Conservation (phyloP, 2,888 invertebrate genomes). For the Cerastoderma edule region DNA sequence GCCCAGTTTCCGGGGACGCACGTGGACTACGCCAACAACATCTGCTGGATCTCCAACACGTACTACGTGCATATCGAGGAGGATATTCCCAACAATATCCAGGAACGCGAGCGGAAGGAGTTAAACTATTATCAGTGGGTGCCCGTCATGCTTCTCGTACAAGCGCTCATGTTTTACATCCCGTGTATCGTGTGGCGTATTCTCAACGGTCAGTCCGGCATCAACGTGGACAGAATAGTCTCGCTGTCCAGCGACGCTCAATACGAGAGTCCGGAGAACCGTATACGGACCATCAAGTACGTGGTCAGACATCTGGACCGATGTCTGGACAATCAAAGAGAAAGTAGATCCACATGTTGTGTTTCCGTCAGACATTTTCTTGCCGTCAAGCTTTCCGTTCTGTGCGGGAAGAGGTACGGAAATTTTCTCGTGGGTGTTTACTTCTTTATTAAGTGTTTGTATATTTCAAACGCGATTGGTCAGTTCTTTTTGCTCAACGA, state of each 20-base stretch:
- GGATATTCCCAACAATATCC: conserved; percentile 63
- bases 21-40: conserved; percentile 85
- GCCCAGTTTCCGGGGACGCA: conserved; percentile 85
- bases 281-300: conserved; percentile 84
- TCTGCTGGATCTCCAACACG: conserved; percentile 85
- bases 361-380: conserved; percentile 78
- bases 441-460: conserved; percentile 83
- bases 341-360: conserved; percentile 79
- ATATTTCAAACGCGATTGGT: conserved; percentile 83
- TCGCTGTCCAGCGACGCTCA: conserved; percentile 82
- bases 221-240: conserved; percentile 84
- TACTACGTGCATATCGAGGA: conserved; percentile 83
- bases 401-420: conserved; percentile 84
- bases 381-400: conserved; percentile 79
- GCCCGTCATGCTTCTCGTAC: conserved; percentile 83
- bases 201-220: conserved; percentile 84
- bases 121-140: conserved; percentile 84
- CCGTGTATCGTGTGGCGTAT: conserved; percentile 85
- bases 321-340: conserved; percentile 83
- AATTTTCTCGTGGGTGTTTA: conserved; percentile 84
- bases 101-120: conserved; percentile 71
- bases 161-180: conserved; percentile 85
- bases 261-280: conserved; percentile 84
- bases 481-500: conserved; percentile 85
- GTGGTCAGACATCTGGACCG: conserved; percentile 85